A percentile compares a stretch with the other conserved stretches of the same genome.
Conservation (phyloP, 2,113 vertebrate species). For the Colistium nudipinnis region DNA sequence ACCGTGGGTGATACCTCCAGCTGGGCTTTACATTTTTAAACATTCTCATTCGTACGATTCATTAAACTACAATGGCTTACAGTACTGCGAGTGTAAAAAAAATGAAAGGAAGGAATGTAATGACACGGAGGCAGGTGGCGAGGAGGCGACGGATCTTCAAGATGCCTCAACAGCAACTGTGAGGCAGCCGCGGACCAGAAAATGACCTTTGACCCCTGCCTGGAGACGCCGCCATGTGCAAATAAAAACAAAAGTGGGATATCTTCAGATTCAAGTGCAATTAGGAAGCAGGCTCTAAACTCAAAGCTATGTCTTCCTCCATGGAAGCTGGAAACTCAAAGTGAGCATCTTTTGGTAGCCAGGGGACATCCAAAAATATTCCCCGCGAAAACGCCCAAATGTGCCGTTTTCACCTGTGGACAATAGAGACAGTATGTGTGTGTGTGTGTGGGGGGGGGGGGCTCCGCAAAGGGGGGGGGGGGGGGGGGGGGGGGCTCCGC, state of each 20-base stretch:
- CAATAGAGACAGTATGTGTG: background rate
- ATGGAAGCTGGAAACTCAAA: conserved; percentile 8
- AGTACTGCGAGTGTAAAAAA: background rate
- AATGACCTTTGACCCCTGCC: conserved; percentile 37
- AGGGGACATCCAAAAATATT: conserved; percentile 24
- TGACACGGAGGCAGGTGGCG: background rate
- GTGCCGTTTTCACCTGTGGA: conserved; percentile 39
- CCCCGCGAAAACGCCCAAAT: conserved; percentile 21
- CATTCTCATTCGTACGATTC: background rate
- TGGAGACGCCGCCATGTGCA: background rate
- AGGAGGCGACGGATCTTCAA: background rate
- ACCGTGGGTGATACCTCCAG: conserved; percentile 17
- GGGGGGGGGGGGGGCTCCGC: background rate
- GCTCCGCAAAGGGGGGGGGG: too few relatives aligned
- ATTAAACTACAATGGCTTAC: background rate
- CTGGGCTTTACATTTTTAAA: conserved; percentile 40
- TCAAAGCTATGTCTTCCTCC: conserved; percentile 14
- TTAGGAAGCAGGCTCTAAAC: too few relatives aligned
- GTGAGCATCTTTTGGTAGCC: conserved; percentile 12
- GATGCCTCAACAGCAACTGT: background rate
- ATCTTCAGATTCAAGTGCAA: conserved; percentile 1
- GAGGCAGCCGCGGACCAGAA: background rate
- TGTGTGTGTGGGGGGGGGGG: background rate
- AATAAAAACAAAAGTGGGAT: background rate
- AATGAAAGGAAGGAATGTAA: accelerated